A percentile compares a stretch with the other conserved stretches of the same genome.
Conservation (phyloP, 2,888 invertebrate genomes). For the Melanargia galathea region DNA sequence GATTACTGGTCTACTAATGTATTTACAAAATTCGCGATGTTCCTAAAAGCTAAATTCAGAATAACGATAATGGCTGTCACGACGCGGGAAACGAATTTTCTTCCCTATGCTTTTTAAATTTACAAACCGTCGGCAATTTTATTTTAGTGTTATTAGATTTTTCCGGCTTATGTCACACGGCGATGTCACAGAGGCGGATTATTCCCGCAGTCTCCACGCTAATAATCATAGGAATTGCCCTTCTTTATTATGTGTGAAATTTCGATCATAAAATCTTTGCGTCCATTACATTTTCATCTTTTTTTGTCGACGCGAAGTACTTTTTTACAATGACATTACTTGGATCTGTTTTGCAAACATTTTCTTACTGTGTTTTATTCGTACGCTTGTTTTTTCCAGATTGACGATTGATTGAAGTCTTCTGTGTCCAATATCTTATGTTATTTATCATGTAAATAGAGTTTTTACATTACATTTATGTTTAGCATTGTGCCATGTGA, state of each 20-base stretch:
- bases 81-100: conserved; percentile 77
- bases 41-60: conserved; percentile 72
- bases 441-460: too few species aligned
- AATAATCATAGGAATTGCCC: conserved; percentile 82
- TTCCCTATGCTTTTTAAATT: conserved; percentile 78
- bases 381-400: not conserved
- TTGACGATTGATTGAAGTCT: not conserved
- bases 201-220: conserved; percentile 78
- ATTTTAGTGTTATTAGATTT: conserved; percentile 83
- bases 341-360: conserved; percentile 6
- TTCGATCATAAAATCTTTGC: conserved; percentile 62
- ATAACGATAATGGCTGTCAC: conserved; percentile 78
- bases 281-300: conserved; percentile 41
- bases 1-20: conserved; percentile 43
- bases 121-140: conserved; percentile 80
- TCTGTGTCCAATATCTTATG: not conserved
- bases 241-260: conserved; percentile 81
- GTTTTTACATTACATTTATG: too few species aligned
- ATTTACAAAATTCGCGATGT: conserved; percentile 59
- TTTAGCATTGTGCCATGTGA: conserved; percentile 12
- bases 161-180: conserved; percentile 81
- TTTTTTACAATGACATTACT: conserved; percentile 4
- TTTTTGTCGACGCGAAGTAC: conserved; percentile 17
- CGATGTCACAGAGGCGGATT: conserved; percentile 76
- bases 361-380: not conserved